Base-by-base conservation (phyloP, 2,113 vertebrate genomes). In the Taurulus bubalis region DNA sequence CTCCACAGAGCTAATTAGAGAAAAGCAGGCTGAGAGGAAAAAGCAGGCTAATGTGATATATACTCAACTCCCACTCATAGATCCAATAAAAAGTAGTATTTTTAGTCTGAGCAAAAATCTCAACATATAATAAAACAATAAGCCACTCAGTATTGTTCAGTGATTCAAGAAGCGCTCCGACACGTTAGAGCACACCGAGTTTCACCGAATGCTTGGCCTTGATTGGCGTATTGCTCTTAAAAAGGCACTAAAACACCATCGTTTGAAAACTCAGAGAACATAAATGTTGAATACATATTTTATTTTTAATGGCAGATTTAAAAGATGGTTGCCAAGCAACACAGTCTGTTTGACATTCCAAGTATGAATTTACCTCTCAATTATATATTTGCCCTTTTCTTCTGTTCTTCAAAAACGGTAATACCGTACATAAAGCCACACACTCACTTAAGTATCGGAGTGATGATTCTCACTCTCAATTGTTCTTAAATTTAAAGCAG, bases 291-390 rank as follows among this genome's bases (percentile, higher is more conserved):
- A 77, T 42, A 65, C 28, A 66, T 74, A 24, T 71, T 80, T 72
- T 45, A 72, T 42, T 47, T 83, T 81, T 73, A 74, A 74, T 73
- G 58, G 55, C 40, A 63, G 12, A 15, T 71, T 14, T 58, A 11
- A 68, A 72, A 85, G 62, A 10, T 38, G 73, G 36, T 77, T 9
- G 12, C 72, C 56, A 68, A 60, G 83, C 73, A 81, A 81, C 74
- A 26, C 36, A 30, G 62, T 65, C 60, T 66, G 26, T 68, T 47
- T 82, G 79, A 55, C 28, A 30, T 40, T 51, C 18, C 40, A 24
- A 51, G 53, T 30, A 36, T 53, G 34, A 45, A 71, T 71, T 11
- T 42, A 7, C 42, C 18, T 36, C 36, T 36, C 40, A 58, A 22
- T 75, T 58, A 71, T 51, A 59, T 36, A 58, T 70, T 45, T 71